A percentile compares a stretch with the other conserved stretches of the same genome.
These are phyloP conservation scores for Chionodraco myersi DNA, from an alignment of 2,113 vertebrate genomes.

Conservation along the genomic window DNA sequence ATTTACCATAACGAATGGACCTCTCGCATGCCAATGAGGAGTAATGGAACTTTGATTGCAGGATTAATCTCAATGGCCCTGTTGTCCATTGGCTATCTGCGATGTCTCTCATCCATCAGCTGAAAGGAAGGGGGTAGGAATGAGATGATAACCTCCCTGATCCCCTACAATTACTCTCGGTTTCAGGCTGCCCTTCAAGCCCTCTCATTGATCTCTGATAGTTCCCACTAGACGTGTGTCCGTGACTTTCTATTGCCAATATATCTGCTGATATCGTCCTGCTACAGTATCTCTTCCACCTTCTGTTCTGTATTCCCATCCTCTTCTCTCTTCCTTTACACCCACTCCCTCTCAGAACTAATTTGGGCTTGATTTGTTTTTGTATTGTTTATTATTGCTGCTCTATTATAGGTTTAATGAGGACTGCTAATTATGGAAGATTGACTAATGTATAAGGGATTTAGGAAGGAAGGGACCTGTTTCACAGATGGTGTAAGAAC, in stretches of 20 bases:
- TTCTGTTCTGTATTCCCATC: constrained; percentile 22
- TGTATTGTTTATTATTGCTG: neutral
- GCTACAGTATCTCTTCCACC: neutral
- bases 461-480: constrained; percentile 1
- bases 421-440: constrained; percentile 33
- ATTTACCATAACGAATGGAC: constrained; percentile 59
- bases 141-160: constrained; percentile 61
- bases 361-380: constrained; percentile 29
- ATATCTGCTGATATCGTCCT: constrained; percentile 33
- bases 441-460: constrained; percentile 2
- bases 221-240: constrained; percentile 8
- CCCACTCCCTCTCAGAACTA: neutral
- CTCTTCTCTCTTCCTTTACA: constrained; percentile 8
- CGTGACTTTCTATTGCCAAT: constrained; percentile 17
- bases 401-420: constrained; percentile 29
- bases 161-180: constrained; percentile 51
- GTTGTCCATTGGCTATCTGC: constrained; percentile 50
- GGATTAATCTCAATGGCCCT: constrained; percentile 71
- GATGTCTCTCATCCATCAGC: constrained; percentile 69
- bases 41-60: constrained; percentile 68
- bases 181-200: constrained; percentile 43
- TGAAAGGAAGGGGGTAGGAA: neutral
- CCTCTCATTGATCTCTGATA: constrained; percentile 58
- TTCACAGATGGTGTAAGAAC: neutral
- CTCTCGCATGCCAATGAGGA: constrained; percentile 59